These are phyloP conservation scores for Cepphus grylle DNA, from an alignment of 2,113 vertebrate genomes.

Conservation along the genomic window DNA sequence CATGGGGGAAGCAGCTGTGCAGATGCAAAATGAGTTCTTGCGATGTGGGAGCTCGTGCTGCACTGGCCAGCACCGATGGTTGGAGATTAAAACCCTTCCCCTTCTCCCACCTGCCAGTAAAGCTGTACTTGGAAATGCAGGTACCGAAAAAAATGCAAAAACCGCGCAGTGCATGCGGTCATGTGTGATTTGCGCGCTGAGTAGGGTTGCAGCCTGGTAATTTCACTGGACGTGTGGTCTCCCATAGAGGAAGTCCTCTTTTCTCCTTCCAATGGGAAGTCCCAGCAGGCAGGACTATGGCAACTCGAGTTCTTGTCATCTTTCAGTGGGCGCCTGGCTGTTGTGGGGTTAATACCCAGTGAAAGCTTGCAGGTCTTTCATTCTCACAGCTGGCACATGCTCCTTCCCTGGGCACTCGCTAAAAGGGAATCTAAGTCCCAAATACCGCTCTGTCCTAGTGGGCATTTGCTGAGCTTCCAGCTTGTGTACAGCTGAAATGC, in stretches of 20 bases:
- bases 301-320: accelerated
- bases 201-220: neutral
- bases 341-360: neutral
- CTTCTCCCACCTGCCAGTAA: neutral
- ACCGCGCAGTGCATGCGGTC: accelerated
- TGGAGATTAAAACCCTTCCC: neutral
- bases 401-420: neutral
- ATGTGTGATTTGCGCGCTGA: no score
- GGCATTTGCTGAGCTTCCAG: neutral
- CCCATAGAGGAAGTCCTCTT: neutral
- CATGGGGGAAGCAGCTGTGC: neutral
- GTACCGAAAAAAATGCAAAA: neutral
- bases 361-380: neutral
- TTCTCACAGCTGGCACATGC: neutral
- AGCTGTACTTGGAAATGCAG: neutral
- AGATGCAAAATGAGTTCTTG: neutral
- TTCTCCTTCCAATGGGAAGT: accelerated
- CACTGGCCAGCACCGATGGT: neutral
- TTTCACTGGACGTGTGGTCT: neutral
- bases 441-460: accelerated
- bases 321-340: accelerated
- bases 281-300: neutral
- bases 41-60: neutral
- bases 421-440: neutral
- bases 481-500: neutral